A percentile compares a stretch with the other conserved stretches of the same genome.
Evolutionary conservation across 2,888 invertebrate genomes (phyloP).

Genomic region (Malthinus flaveolus): DNA sequence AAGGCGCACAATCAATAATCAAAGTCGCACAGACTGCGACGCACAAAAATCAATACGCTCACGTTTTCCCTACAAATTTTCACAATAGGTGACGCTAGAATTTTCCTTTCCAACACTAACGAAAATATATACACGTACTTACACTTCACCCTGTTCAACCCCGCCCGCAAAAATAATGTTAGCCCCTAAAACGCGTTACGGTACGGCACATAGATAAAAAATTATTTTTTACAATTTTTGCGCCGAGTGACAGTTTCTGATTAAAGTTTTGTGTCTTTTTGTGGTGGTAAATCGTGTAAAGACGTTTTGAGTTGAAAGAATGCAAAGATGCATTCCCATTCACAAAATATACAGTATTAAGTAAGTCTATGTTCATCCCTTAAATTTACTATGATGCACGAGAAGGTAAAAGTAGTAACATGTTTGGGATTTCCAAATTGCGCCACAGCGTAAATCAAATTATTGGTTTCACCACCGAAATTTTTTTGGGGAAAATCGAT

Average conservation of each 20-base stretch:
- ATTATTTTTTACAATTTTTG: conserved; percentile 7
- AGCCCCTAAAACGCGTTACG: conserved; percentile 16
- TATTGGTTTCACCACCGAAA: no score
- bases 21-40: background rate
- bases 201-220: conserved; percentile 2
- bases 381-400: no score
- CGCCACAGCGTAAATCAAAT: no score
- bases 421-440: no score
- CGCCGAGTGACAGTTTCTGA: background rate
- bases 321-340: background rate
- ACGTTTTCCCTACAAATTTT: conserved; percentile 4
- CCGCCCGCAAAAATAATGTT: conserved; percentile 27
- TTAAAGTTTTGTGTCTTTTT: background rate
- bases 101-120: conserved; percentile 3
- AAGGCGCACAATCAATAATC: conserved; percentile 1
- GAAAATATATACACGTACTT: conserved; percentile 5
- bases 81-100: conserved; percentile 16
- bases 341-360: background rate
- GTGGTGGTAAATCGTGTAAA: background rate
- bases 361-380: background rate
- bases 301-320: no score
- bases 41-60: conserved; percentile 16
- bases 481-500: no score
- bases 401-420: no score
- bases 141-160: conserved; percentile 21